Conservation (phyloP, 2,113 vertebrate genomes). For the Cranoglanis bouderius region DNA sequence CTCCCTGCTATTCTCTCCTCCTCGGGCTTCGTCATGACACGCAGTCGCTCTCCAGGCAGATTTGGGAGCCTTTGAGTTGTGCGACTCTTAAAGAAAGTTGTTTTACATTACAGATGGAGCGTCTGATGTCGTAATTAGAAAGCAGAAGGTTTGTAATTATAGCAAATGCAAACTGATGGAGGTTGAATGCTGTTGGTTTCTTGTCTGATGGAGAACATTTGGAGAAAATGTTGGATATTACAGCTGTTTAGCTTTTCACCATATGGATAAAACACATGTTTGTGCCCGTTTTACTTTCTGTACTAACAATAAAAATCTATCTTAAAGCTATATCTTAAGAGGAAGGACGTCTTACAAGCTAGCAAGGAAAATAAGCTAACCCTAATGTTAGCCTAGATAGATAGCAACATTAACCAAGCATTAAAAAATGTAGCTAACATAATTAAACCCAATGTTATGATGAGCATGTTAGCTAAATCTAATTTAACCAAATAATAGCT, state of each 20-base stretch:
- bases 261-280: neutral
- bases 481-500: neutral
- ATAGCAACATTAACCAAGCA: neutral
- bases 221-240: neutral
- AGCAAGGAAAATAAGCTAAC: neutral
- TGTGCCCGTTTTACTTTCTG: neutral
- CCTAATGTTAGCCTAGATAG: neutral
- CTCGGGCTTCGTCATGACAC: neutral
- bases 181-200: neutral
- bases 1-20: slow-evolving; percentile 20
- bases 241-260: neutral
- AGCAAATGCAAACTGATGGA: neutral
- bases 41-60: neutral
- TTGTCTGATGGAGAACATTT: neutral
- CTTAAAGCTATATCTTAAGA: neutral
- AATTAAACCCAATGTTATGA: neutral
- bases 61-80: neutral
- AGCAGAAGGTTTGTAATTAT: slow-evolving; percentile 17
- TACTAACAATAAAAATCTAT: neutral
- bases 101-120: neutral
- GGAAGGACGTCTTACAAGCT: neutral
- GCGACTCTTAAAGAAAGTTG: slow-evolving; percentile 21
- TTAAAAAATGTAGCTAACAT: neutral
- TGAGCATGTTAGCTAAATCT: neutral
- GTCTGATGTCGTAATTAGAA: slow-evolving; percentile 13